Conservation (phyloP, 2,113 vertebrate species). For the Xiphorhynchus elegans region DNA sequence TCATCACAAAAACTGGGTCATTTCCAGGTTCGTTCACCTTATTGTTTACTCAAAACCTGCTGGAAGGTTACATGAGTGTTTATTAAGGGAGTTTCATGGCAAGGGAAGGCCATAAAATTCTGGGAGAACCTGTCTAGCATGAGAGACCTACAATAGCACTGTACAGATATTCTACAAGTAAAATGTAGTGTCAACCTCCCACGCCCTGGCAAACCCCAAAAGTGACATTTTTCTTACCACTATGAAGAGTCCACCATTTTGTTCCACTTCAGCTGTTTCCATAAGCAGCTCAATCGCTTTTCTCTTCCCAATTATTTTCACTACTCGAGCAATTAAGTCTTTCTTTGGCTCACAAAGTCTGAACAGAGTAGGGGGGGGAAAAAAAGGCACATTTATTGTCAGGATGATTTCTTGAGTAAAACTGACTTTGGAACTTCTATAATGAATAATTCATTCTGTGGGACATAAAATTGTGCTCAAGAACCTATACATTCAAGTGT, state of each 20-base stretch:
- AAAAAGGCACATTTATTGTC: not conserved
- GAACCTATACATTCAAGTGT: not conserved
- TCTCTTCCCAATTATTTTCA: conserved; percentile 86
- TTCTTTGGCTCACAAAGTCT: conserved; percentile 93
- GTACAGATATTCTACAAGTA: not conserved
- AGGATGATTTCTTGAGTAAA: not conserved
- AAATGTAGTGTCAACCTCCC: not conserved
- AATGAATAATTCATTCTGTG: not conserved
- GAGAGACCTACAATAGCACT: not conserved
- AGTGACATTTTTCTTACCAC: conserved; percentile 77
- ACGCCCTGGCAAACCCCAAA: not conserved
- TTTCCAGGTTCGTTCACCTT: not conserved
- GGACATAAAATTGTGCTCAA: not conserved
- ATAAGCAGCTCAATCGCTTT: conserved; percentile 92
- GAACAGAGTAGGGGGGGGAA: not conserved
- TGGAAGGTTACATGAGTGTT: not conserved
- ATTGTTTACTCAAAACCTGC: not conserved
- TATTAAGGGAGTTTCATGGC: not conserved
- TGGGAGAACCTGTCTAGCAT: fast-evolving
- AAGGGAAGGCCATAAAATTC: not conserved
- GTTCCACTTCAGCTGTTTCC: conserved; percentile 91
- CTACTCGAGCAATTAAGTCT: conserved; percentile 89
- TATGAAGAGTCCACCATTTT: conserved; percentile 89
- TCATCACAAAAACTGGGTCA: not conserved
- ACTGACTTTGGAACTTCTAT: not conserved